Base-by-base conservation (phyloP, 2,113 vertebrate genomes). In the Otolemur garnettii region DNA sequence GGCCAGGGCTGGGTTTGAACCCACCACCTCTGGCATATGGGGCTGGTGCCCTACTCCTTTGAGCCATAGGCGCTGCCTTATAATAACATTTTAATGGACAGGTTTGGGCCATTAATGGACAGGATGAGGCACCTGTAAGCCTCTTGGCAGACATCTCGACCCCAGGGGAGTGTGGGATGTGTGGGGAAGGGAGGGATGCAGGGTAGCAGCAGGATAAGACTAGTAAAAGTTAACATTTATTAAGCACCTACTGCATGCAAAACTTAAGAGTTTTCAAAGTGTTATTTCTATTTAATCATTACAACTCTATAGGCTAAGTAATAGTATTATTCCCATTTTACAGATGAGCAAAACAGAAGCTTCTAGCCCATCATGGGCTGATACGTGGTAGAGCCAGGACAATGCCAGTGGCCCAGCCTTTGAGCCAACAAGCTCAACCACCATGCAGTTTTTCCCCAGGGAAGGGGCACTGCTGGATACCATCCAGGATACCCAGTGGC, bases 291-390 rank as follows among this genome's bases (percentile, higher is more conserved):
- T 45, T 50, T 53, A 69, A 38, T 74, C 79, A 71, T 96, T 55
- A 59, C 22, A 78, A 71, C 24, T 9, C 28, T 35, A 2, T 77
- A n/a, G 18, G 9, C 10, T 57, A 71, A 62, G 74, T 69, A 38
- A 42, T 45, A 42, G 30, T 60, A 71, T 80, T 68, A 71, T 80
- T 75, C 55, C 83, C 60, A 69, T 86, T 94, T 91, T 69, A 80
- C n/a, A 92, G 75, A n/a, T 62, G 74, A 88, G 68, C 5, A 86
- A 78, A 74, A 86, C 82, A 1, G 38, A 95, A 80, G 30, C 45
- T 60, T 21, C 30, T 33, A 10, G 78, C 21, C 38, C 24, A 72
- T n/a, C n/a, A 4, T 53, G 18, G 79, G 75, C 82, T 74, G 35
- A 72, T 62, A 53, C 53, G 75, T 15, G 66, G 38, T 13, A 7